Base-by-base conservation (phyloP, 2,797 vertebrate genomes). In the Remorina albescens region DNA sequence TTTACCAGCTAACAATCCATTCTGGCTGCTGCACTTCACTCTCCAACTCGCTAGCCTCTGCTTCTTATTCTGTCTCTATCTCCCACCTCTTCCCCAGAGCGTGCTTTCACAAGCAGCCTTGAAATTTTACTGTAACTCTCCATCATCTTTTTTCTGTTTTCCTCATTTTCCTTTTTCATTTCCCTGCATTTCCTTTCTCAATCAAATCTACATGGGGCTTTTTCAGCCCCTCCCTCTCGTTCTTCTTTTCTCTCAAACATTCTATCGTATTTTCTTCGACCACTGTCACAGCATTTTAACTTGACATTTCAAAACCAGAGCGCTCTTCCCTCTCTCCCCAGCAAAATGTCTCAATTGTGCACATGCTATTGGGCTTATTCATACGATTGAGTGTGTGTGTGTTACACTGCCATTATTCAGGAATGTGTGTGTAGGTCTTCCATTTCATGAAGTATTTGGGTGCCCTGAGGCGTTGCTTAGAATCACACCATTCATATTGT, bases 1-100 rank as follows among this genome's bases (percentile, higher is more conserved):
- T 93, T 94, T 94, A 91, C 90, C 81, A 83, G 83, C 90, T 89
- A 89, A 87, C 86, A 89, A 82, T 86, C 87, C 83, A 80, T 86
- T 83, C 74, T 75, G 58, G 51, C 78, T 87, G 71, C 74, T 36
- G 63, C 79, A 75, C 73, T 88, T 66, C 81, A 76, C 70, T 67
- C 41, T 67, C 41, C 9, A 42, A 85, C 80, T 83, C 83, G 76
- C 71, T 47, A 77, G 70, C 80, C 83, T 82, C 79, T 67, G 78
- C 70, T 78, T 80, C 83, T 82, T 81, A 78, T 78, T 86, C 76
- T 63, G 73, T 67, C 65, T 75, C 54, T 63, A 57, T 12, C 61
- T 63, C 55, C 12, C 60, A 66, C 47, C 36, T 62, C 72, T 57
- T 64, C 67, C 80, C 67, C 32, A 47, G 74, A 86, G 74, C 79